phyloP scores from a whole-genome alignment of 2,797 vertebrate species.

The Brotogeris chrysoptera region DNA sequence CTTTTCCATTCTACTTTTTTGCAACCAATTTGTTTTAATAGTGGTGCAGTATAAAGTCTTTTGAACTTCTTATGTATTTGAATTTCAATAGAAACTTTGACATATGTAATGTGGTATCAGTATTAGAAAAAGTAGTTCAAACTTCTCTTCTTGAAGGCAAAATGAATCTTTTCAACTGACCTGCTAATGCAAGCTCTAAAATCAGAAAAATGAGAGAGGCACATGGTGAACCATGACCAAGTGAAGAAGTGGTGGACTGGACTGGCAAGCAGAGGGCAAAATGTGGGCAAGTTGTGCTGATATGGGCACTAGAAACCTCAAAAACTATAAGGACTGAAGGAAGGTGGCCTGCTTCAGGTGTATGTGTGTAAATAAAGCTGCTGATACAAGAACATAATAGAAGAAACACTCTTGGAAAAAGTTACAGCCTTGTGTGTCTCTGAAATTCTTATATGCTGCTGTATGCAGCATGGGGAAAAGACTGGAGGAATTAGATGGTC shows the following conservation, averaged over 20 bases:
- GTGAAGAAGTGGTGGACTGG: background rate
- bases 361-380: background rate
- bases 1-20: background rate
- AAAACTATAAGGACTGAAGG: background rate
- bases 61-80: background rate
- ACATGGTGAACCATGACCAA: background rate
- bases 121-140: background rate
- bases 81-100: background rate
- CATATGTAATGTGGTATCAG: background rate
- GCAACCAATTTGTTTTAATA: background rate
- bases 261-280: background rate
- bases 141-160: background rate
- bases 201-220: background rate
- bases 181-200: background rate
- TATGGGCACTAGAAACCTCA: background rate
- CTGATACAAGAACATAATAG: background rate
- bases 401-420: background rate
- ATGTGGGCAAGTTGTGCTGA: background rate
- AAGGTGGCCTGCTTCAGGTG: background rate
- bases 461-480: too few species aligned
- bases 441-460: background rate
- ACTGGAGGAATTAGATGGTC: background rate
- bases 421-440: background rate
- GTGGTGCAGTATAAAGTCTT: background rate
- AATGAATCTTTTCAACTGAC: background rate